Evolutionary conservation across 2,113 vertebrate genomes (phyloP).

Genomic region (Oncorhynchus masou): DNA sequence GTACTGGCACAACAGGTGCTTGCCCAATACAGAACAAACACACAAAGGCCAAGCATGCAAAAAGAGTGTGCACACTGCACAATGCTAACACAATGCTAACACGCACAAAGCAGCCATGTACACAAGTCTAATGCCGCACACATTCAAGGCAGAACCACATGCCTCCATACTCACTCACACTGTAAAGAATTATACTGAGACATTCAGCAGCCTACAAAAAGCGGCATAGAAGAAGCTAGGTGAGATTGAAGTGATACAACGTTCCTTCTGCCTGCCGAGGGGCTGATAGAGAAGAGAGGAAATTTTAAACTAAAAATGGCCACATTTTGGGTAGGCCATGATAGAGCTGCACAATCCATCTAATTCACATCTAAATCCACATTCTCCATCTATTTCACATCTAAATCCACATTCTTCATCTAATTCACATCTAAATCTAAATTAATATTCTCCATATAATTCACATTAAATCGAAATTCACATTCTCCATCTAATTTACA

Average conservation of each 20-base stretch:
- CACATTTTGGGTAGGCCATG: background rate
- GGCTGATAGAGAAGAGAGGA: background rate
- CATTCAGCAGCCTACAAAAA: background rate
- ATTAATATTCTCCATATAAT: no score
- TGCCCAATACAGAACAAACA: slow-evolving; percentile 11
- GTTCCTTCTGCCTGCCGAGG: background rate
- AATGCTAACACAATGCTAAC: background rate
- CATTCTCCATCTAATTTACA: no score
- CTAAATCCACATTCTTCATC: no score
- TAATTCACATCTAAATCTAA: no score
- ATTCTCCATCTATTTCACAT: no score
- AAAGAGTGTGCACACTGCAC: background rate
- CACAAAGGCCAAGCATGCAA: slow-evolving; percentile 35
- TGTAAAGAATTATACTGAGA: background rate
- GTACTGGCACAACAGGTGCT: slow-evolving; percentile 15
- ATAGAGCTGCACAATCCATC: no score
- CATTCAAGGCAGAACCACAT: background rate
- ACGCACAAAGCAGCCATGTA: background rate
- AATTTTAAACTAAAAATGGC: background rate
- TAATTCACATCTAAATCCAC: no score
- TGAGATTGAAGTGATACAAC: background rate
- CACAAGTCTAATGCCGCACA: background rate
- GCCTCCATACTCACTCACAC: background rate
- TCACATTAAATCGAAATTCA: no score
- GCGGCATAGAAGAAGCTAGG: background rate